Conservation (phyloP, 2,888 invertebrate genomes). For the Liopterus haemorrhoidalis region DNA sequence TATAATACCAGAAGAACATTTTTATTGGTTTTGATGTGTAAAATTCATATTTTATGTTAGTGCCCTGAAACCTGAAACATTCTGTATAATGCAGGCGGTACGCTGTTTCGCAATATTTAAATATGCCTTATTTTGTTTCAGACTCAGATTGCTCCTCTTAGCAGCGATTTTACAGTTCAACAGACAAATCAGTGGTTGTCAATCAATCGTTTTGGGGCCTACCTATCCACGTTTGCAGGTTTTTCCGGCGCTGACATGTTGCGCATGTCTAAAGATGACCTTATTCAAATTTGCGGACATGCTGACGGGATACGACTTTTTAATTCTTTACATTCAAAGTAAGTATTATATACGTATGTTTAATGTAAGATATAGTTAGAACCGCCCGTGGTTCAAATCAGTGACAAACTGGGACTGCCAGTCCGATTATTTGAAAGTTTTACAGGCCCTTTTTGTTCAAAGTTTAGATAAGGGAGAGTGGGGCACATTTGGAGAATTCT, state of each 20-base stretch:
- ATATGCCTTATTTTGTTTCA: too few species aligned
- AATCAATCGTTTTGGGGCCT: constrained; percentile 69
- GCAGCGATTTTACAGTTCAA: constrained; percentile 60
- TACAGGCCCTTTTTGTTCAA: too few species aligned
- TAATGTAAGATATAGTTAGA: neutral
- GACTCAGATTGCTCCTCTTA: too few species aligned
- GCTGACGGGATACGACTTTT: constrained; percentile 90
- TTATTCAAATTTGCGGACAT: constrained; percentile 89
- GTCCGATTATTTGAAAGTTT: constrained; percentile 5
- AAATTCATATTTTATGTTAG: neutral
- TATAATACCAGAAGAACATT: too few species aligned
- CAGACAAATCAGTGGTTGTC: constrained; percentile 78
- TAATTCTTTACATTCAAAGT: constrained; percentile 84
- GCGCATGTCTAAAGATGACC: constrained; percentile 81
- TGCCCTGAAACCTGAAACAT: constrained; percentile 1
- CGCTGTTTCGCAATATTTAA: too few species aligned
- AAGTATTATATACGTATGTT: constrained; percentile 41
- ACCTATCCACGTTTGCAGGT: constrained; percentile 70
- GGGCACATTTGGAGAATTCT: too few species aligned
- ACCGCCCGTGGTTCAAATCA: too few species aligned
- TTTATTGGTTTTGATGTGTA: neutral
- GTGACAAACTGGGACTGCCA: too few species aligned
- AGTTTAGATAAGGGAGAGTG: too few species aligned
- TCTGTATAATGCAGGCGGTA: too few species aligned
- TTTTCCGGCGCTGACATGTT: constrained; percentile 87